Evolutionary conservation across 2,888 invertebrate genomes (phyloP).

Genomic region (Sarcophaga variegata): DNA sequence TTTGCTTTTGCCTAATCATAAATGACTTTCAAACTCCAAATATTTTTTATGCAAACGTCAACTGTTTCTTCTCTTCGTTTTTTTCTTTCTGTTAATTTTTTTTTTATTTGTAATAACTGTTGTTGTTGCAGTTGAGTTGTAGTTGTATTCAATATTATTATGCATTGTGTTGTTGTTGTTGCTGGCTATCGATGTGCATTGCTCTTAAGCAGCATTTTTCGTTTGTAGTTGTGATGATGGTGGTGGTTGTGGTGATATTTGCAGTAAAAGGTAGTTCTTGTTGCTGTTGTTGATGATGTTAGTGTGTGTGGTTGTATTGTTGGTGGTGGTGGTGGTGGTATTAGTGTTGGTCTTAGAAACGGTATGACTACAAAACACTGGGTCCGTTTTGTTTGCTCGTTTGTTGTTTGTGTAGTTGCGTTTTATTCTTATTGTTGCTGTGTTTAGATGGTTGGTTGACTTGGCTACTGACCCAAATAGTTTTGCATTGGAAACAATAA

Average conservation of each 20-base stretch:
- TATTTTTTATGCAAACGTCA: not conserved
- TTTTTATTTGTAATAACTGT: not conserved
- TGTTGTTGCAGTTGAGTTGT: conserved; percentile 4
- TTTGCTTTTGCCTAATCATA: not conserved
- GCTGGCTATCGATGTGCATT: not conserved
- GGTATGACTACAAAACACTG: not conserved
- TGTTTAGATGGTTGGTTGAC: conserved; percentile 56
- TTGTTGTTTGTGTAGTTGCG: not conserved
- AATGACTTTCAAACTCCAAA: not conserved
- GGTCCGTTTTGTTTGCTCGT: not conserved
- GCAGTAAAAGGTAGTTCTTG: conserved; percentile 52
- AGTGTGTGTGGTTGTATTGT: not conserved
- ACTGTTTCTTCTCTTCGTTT: not conserved
- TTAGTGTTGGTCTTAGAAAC: not conserved
- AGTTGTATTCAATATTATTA: conserved; percentile 22
- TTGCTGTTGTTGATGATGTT: conserved; percentile 3
- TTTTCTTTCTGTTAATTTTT: conserved; percentile 4
- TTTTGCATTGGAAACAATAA: conserved; percentile 67
- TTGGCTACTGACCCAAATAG: conserved; percentile 77
- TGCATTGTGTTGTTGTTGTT: not conserved
- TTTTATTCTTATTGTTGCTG: not conserved
- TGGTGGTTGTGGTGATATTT: conserved; percentile 33
- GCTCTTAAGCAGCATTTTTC: not conserved
- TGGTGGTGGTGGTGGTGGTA: not conserved
- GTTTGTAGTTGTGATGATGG: not conserved